phyloP scores from a whole-genome alignment of 37 sponge, comb jelly and placozoan genomes.

The Crambe crambe region DNA sequence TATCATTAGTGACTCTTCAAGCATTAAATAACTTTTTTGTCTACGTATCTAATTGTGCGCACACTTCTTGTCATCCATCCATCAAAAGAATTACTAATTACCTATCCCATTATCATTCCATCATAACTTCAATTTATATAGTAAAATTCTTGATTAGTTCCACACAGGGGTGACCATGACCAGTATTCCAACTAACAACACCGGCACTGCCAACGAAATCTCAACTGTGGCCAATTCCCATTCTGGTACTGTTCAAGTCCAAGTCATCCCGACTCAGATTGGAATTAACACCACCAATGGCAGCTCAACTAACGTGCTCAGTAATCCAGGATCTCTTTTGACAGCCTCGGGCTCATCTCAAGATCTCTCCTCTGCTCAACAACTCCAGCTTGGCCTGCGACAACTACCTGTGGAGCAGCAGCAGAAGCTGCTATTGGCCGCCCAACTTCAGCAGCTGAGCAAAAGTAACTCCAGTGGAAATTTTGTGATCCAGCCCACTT shows the following conservation, averaged over 20 bases:
- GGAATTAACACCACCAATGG: constrained; percentile 7
- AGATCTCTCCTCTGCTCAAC: constrained; percentile 13
- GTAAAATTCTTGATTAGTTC: no score
- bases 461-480: not conserved
- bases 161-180: not conserved
- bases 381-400: constrained; percentile 47
- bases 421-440: constrained; percentile 57
- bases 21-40: no score
- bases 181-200: not conserved
- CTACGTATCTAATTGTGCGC: no score
- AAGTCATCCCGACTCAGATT: constrained; percentile 19
- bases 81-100: no score
- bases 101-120: no score
- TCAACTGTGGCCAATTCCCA: not conserved
- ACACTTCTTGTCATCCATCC: no score
- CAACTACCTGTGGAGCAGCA: constrained; percentile 53
- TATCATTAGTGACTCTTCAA: no score
- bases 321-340: constrained; percentile 21
- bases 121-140: no score
- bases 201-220: not conserved
- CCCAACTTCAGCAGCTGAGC: constrained; percentile 55
- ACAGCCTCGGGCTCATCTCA: constrained; percentile 7
- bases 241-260: constrained; percentile 15
- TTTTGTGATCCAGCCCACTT: constrained; percentile 45
- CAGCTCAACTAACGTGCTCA: not conserved